These are phyloP conservation scores for Labia minor DNA, from an alignment of 2,888 invertebrate species.

Conservation along the genomic window DNA sequence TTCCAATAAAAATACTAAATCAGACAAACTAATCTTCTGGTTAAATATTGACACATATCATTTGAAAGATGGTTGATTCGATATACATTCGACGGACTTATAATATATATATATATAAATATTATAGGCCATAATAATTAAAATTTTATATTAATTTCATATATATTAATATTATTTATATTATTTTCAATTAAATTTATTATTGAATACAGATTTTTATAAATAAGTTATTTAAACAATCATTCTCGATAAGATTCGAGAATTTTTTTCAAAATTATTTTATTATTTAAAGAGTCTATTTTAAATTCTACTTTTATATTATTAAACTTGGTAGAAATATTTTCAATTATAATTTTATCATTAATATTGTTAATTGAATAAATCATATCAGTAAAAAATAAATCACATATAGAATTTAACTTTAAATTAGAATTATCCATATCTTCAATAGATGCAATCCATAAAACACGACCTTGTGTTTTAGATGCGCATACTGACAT, in stretches of 20 bases:
- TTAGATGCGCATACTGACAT: not conserved
- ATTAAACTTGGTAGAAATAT: not conserved
- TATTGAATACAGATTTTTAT: too few species aligned
- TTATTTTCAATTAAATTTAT: too few species aligned
- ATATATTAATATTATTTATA: too few species aligned
- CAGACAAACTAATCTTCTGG: too few species aligned
- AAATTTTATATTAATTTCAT: too few species aligned
- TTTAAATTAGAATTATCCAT: not conserved
- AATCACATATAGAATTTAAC: not conserved
- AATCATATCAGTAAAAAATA: conserved; percentile 1
- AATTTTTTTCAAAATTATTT: not conserved
- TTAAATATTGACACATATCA: too few species aligned
- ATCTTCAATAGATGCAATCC: not conserved
- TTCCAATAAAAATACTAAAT: too few species aligned
- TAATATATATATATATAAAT: too few species aligned
- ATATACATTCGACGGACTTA: too few species aligned
- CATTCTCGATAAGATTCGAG: not conserved
- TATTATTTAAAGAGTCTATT: not conserved
- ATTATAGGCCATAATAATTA: too few species aligned
- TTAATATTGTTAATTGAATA: not conserved
- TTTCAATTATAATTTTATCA: not conserved
- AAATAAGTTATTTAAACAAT: too few species aligned
- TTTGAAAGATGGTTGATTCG: too few species aligned
- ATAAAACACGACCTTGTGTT: not conserved
- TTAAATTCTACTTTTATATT: not conserved